Evolutionary conservation across 2,888 invertebrate genomes (phyloP), one percentile per base, ranked within the genome.

Genomic region (Morpho helenor): DNA sequence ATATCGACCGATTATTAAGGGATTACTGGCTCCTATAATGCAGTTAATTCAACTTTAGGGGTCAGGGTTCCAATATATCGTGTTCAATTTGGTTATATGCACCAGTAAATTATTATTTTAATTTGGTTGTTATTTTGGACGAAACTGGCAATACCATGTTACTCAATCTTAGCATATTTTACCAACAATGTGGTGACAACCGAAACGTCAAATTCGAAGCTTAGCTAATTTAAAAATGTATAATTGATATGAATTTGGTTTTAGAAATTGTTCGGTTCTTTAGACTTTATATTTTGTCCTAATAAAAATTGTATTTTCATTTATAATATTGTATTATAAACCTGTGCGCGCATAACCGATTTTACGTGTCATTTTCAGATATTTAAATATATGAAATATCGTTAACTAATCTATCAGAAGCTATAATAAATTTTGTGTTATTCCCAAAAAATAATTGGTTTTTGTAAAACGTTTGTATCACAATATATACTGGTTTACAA

Each of bases 151-250:
- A 23, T 52, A 23, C 8, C 22, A 45, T 9, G 23, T 45, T 52
- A 52, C 39, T 43, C 52, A 7, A 7, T 39, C 2, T 31, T 31
- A 31, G 31, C 31, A 31, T 31, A 31, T 31, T 8, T 7, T 16
- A 49, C 39, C 44, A n/a, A 31, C 31, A 6, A 9, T 16, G 40
- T 39, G n/a, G 6, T n/a, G 16, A 8, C 7, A 56, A 39, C 39
- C 46, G 46, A 57, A 46, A 59, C 64, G 63, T 62, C 60, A 61
- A 59, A 54, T 49, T 59, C 22, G 56, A 61, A 63, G 57, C 61
- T 7, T 60, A 62, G 62, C 59, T 62, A 60, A 62, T 66, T 64
- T 65, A 60, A 63, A 61, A 56, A 59, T 61, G 56, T 63, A 59
- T 58, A 55, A 45, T 57, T 59, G 40, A 57, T 57, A 59, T 64